Base-by-base conservation (phyloP, 1,140 invertebrate genomes). In the Hermetia illucens region DNA sequence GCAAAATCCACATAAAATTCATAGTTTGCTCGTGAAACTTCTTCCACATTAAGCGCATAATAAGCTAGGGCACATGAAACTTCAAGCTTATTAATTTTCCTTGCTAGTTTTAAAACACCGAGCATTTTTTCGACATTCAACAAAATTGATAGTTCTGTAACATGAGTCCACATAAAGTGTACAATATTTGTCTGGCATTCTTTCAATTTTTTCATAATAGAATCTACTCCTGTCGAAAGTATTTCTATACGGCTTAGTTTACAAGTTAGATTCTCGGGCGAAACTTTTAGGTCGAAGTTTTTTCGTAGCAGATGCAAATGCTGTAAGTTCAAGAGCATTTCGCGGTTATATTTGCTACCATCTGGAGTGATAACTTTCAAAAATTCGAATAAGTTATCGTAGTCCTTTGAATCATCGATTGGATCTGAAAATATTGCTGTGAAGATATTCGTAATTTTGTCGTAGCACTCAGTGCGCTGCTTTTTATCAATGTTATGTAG, bases 41-140 rank as follows among this genome's bases (percentile, higher is more conserved):
- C 50, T 8, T 52, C 27, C 5, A 53, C 48, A 36, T 54, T 44
- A 1, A 52, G 18, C 3, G 52, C 41, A 16, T 50, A 29, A 36
- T 54, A 47, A 1, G 56, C 48, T n/a, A 59, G 19, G 3, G 56
- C 53, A 25, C 54, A 55, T 12, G 47, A 51, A 2, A 59, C 33
- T 0, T 48, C 44, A 24, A 59, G 34, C n/a, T 54, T 57, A 2
- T 43, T 43, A 2, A 59, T 29, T 5, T 43, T 43, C 20, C 54
- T 42, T 27, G 52, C 48, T 10, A 59, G 50, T 5, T 44, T 34
- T 4, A 49, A 27, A 1, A 59, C 22, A 5, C 54, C 54, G 30
- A 44, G 40, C 2, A 57, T 46, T 34, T 46, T 49, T 12, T 49
- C 39, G 4, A 57, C 9, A 35, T 40, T 4, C 1, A 59, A 46